Percentiles rank a stretch among this genome's conserved stretches.
Conservation (phyloP, 2,888 invertebrate genomes). For the Sphaerophoria taeniata region DNA sequence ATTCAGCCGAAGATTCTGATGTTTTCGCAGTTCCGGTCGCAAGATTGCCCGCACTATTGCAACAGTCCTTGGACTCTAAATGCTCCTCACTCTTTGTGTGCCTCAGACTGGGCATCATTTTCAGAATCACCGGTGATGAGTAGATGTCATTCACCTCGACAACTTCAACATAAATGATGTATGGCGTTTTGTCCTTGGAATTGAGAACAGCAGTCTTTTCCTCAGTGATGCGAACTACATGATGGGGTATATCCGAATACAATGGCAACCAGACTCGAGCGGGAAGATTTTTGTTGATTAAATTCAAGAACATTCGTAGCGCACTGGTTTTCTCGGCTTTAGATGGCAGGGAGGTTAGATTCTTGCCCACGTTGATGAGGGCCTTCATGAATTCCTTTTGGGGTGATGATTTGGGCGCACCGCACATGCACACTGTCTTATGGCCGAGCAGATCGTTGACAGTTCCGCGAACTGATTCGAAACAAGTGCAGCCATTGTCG, state of each 20-base stretch:
- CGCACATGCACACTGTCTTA: conserved; percentile 90
- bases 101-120: conserved; percentile 92
- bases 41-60: conserved; percentile 57
- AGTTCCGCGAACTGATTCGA: conserved; percentile 90
- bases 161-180: conserved; percentile 98
- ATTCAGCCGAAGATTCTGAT: conserved; percentile 72
- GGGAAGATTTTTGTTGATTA: conserved; percentile 97
- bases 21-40: conserved; percentile 62
- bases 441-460: conserved; percentile 89
- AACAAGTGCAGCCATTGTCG: conserved; percentile 97
- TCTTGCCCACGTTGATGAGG: conserved; percentile 93
- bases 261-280: conserved; percentile 99
- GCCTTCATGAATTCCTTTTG: conserved; percentile 94
- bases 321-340: conserved; percentile 97
- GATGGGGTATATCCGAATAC: conserved; percentile 92
- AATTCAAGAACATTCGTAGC: conserved; percentile 95
- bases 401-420: conserved; percentile 91
- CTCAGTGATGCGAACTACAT: conserved; percentile 97
- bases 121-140: conserved; percentile 94
- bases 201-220: conserved; percentile 99
- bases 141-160: conserved; percentile 92
- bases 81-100: conserved; percentile 98
- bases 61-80: conserved; percentile 84
- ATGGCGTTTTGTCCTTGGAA: conserved; percentile 95
- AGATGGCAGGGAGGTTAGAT: conserved; percentile 90